phyloP scores from a whole-genome alignment of 2,888 invertebrate species.

The Torymus auratus region DNA sequence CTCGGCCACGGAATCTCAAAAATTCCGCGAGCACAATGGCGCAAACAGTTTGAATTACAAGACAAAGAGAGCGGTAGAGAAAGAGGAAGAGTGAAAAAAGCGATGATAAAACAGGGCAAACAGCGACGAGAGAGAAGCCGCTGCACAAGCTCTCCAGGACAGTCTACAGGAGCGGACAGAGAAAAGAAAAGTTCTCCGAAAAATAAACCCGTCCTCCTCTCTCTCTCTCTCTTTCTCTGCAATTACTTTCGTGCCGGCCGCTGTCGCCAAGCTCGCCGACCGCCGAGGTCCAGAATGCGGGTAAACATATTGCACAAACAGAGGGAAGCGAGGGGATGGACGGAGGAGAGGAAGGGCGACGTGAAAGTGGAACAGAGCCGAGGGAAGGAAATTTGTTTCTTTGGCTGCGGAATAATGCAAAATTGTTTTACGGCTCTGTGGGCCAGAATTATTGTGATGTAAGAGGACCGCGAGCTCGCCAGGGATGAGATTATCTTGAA shows the following conservation, averaged over 20 bases:
- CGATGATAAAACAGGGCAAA: slow-evolving; percentile 5
- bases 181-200: slow-evolving; percentile 1
- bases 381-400: slow-evolving; percentile 13
- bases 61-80: background rate
- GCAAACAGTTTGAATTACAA: slow-evolving; percentile 18
- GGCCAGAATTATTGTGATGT: no score
- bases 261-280: slow-evolving; percentile 7
- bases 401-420: background rate
- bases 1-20: no score
- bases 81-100: background rate
- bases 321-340: background rate
- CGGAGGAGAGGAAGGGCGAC: background rate
- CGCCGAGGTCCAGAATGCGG: slow-evolving; percentile 13
- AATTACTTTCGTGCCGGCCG: slow-evolving; percentile 40
- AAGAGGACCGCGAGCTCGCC: no score
- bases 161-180: no score
- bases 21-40: background rate
- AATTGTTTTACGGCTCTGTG: no score
- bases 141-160: background rate
- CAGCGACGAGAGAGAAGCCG: slow-evolving; percentile 12
- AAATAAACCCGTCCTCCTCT: slow-evolving; percentile 31
- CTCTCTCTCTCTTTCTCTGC: slow-evolving; percentile 40
- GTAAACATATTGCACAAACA: slow-evolving; percentile 46
- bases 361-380: slow-evolving; percentile 38
- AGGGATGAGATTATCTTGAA: no score